Percentiles rank a stretch among this genome's conserved stretches.
These are phyloP conservation scores for Erythrolamprus reginae DNA, from an alignment of 2,113 vertebrate genomes.

Conservation along the genomic window DNA sequence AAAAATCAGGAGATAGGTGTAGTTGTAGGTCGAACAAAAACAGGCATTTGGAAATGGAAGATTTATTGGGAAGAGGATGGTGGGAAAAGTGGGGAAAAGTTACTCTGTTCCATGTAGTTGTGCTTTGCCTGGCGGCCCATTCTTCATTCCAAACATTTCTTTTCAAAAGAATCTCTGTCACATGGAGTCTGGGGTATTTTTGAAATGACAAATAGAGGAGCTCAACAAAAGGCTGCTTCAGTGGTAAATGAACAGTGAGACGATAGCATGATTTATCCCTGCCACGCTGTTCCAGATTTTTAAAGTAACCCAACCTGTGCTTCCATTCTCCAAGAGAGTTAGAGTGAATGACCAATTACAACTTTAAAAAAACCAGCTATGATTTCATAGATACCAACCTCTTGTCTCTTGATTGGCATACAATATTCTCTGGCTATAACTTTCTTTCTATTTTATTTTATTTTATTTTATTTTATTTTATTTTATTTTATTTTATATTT, in stretches of 20 bases:
- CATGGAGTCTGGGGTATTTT: constrained; percentile 31
- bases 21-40: constrained; percentile 34
- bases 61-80: neutral
- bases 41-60: neutral
- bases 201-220: constrained; percentile 48
- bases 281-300: constrained; percentile 41
- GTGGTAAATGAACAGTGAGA: constrained; percentile 28
- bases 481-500: no score
- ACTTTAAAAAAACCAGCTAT: no score
- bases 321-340: constrained; percentile 39
- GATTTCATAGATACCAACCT: no score
- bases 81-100: neutral
- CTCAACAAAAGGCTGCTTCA: constrained; percentile 43
- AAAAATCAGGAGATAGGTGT: constrained; percentile 49
- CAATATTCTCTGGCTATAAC: no score
- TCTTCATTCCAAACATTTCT: neutral
- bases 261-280: constrained; percentile 38
- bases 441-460: no score
- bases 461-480: no score
- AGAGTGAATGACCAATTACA: no score
- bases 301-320: constrained; percentile 43
- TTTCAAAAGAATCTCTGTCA: constrained; percentile 30
- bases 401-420: no score
- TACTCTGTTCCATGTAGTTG: accelerated
- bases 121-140: no score